Percentiles rank a stretch among this genome's conserved stretches.
Conservation (phyloP, 2,113 vertebrate species). For the Rutilus rutilus region DNA sequence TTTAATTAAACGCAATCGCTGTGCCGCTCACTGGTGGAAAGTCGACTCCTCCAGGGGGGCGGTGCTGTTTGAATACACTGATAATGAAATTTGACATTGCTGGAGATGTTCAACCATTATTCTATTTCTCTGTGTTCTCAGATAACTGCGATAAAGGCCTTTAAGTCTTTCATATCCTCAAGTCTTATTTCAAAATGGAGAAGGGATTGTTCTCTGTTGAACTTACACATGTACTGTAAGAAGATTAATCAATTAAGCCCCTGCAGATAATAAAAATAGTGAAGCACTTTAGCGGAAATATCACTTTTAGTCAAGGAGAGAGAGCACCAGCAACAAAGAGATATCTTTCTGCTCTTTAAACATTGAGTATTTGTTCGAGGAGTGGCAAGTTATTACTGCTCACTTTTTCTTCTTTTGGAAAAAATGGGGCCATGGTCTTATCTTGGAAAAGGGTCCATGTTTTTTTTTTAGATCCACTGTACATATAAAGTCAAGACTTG, state of each 20-base stretch:
- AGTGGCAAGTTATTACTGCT: slow-evolving; percentile 27
- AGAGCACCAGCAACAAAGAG: slow-evolving; percentile 34
- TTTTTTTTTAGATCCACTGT: not conserved
- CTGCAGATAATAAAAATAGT: slow-evolving; percentile 37
- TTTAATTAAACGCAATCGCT: slow-evolving; percentile 93
- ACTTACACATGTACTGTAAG: slow-evolving; percentile 52
- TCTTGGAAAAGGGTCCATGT: not conserved
- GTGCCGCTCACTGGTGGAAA: slow-evolving; percentile 85
- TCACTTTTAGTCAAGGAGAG: slow-evolving; percentile 39
- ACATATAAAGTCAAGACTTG: not conserved
- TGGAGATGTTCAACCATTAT: slow-evolving; percentile 93
- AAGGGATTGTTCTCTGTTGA: slow-evolving; percentile 51
- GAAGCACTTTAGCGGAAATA: slow-evolving; percentile 50
- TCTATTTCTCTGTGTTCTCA: slow-evolving; percentile 87
- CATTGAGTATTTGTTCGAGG: slow-evolving; percentile 24
- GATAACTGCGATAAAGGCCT: slow-evolving; percentile 91
- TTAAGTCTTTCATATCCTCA: slow-evolving; percentile 87
- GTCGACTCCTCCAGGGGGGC: slow-evolving; percentile 87
- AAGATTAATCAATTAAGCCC: slow-evolving; percentile 58
- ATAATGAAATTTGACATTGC: slow-evolving; percentile 95
- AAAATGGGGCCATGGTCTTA: not conserved
- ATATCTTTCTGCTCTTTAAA: slow-evolving; percentile 50
- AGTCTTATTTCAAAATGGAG: slow-evolving; percentile 78
- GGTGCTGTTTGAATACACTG: slow-evolving; percentile 91
- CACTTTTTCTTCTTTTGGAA: slow-evolving; percentile 16